Base-by-base conservation (phyloP, 2,888 invertebrate genomes). In the Diabrotica balteata region DNA sequence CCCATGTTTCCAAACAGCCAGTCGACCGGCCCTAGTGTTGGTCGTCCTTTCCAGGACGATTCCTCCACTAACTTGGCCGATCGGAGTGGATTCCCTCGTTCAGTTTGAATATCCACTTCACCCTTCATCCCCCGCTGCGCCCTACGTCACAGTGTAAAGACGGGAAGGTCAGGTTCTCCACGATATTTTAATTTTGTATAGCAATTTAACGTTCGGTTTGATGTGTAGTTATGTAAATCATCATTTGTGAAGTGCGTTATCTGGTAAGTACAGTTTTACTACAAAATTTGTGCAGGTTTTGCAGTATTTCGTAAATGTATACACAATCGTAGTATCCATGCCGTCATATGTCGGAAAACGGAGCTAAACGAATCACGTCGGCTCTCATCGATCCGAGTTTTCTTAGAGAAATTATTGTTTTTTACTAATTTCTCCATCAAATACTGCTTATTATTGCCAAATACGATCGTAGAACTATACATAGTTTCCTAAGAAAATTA, bases 1-100 rank as follows among this genome's bases (percentile, higher is more conserved):
- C 11, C 59, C 50, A 50, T 50, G 59, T 49, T 59, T 49, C 50
- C 59, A 50, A 59, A 50, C 50, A 60, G 17, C 17, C 51, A 60
- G 51, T 60, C 51, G 60, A 8, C 60, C 60, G 46, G 9, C 51
- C 17, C 11, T 44, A 60, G 22, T 6, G 11, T 7, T 52, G n/a
- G 51, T 51, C 52, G n/a, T 52, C 51, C 52, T 60, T 60, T 60
- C 49, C 60, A 52, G 51, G 60, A 60, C 60, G 51, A 60, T 22
- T 43, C 46, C 55, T 62, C 42, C 43, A 66, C 53, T 63, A 58
- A 62, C 45, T 59, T 71, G 71, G 71, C 59, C 69, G 52, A 54
- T 54, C 54, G 59, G 67, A 73, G 68, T 68, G 71, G 71, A 73
- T 73, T 73, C 70, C 73, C 71, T 73, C 72, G 64, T 70, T 70